Percentiles rank a stretch among this genome's conserved stretches.
phyloP scores from a whole-genome alignment of 2,797 vertebrate species.

The Urophycis tenuis region DNA sequence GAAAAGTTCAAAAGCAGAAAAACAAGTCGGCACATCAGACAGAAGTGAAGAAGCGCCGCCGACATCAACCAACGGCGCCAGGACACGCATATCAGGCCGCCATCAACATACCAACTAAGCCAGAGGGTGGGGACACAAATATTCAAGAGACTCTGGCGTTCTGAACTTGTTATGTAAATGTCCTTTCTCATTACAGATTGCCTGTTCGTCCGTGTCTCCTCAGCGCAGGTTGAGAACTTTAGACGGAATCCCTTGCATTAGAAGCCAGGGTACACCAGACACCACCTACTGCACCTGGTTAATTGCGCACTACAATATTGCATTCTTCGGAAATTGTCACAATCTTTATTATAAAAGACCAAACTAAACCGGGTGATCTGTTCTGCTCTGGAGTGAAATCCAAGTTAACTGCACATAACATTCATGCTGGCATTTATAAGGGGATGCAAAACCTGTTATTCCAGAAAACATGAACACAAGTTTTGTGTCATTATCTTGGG shows the following conservation, averaged over 20 bases:
- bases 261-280: background rate
- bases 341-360: background rate
- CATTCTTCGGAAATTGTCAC: background rate
- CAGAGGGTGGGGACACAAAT: background rate
- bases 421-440: background rate
- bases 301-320: background rate
- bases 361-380: background rate
- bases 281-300: background rate
- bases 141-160: background rate
- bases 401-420: background rate
- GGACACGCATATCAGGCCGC: conserved; percentile 35
- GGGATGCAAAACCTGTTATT: background rate
- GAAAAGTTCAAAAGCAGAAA: conserved; percentile 7
- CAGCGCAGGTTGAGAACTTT: background rate
- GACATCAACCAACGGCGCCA: background rate
- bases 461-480: background rate
- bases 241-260: background rate
- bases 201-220: background rate
- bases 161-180: background rate
- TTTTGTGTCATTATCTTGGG: background rate
- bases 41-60: conserved; percentile 15
- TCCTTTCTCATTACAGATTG: background rate
- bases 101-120: conserved; percentile 42
- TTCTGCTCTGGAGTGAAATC: background rate
- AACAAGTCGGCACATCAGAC: background rate